Percentiles rank a stretch among this genome's conserved stretches.
phyloP scores from a whole-genome alignment of 2,797 vertebrate species.

The Rhinichthys osculus region DNA sequence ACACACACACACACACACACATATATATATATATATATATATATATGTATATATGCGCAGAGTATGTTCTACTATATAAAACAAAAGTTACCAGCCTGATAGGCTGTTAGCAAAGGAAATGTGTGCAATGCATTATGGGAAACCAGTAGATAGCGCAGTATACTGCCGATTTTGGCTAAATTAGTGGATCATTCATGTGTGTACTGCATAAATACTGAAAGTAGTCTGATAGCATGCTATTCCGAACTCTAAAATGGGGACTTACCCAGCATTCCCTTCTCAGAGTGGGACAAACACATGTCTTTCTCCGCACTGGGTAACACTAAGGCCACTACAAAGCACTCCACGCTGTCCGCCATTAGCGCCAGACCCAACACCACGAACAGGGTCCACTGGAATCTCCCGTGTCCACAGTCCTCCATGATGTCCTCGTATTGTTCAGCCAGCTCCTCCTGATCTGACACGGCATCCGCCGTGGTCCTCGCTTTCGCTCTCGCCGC shows the following conservation, averaged over 20 bases:
- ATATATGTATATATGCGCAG: no score
- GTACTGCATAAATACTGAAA: not conserved
- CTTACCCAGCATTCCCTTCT: conserved; percentile 98
- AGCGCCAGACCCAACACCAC: conserved; percentile 91
- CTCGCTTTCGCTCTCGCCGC: conserved; percentile 73
- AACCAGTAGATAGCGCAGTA: not conserved
- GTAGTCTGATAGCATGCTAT: not conserved
- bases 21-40: no score
- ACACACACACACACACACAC: no score
- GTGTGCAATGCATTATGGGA: not conserved
- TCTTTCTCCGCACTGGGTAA: conserved; percentile 96
- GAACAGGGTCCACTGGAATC: conserved; percentile 96
- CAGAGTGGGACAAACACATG: conserved; percentile 91
- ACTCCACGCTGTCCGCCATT: conserved; percentile 96
- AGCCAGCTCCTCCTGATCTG: conserved; percentile 89
- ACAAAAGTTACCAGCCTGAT: not conserved
- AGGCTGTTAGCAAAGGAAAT: not conserved
- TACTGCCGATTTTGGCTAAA: not conserved
- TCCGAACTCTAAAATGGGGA: conserved; percentile 33
- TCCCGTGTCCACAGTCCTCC: conserved; percentile 93
- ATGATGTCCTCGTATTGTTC: conserved; percentile 97
- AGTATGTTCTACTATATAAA: no score
- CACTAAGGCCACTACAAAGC: conserved; percentile 95
- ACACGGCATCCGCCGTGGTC: conserved; percentile 62
- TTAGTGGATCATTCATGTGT: conserved; percentile 9